Evolutionary conservation across 2,797 vertebrate genomes (phyloP).

Genomic region (Zonotrichia albicollis): DNA sequence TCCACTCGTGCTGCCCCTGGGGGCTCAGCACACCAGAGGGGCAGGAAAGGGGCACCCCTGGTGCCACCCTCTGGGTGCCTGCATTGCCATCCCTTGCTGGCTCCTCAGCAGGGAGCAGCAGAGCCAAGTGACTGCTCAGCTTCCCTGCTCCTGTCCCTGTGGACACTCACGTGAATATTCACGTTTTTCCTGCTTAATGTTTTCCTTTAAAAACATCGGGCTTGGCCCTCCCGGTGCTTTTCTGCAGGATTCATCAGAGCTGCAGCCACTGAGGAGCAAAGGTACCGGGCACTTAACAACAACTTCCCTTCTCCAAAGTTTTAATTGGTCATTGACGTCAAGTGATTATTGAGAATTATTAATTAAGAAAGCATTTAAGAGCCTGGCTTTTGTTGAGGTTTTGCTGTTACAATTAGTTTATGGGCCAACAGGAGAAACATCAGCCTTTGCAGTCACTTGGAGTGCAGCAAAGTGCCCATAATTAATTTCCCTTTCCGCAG

Average conservation of each 20-base stretch:
- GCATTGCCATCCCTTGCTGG: not conserved
- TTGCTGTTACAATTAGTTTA: constrained; percentile 58
- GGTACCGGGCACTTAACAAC: not conserved
- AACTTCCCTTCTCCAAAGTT: constrained; percentile 58
- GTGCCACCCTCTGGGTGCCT: not conserved
- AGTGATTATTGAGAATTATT: constrained; percentile 63
- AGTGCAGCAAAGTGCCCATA: constrained; percentile 43
- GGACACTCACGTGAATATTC: constrained; percentile 26
- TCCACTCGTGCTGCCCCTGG: not conserved
- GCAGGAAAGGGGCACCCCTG: not conserved
- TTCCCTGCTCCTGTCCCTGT: constrained; percentile 2
- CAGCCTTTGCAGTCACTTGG: constrained; percentile 21
- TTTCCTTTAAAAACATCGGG: constrained; percentile 45
- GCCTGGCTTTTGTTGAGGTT: constrained; percentile 53
- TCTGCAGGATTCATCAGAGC: constrained; percentile 43
- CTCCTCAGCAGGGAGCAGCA: not conserved
- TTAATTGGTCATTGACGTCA: constrained; percentile 64
- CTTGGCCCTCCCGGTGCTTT: not conserved
- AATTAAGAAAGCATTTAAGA: constrained; percentile 61
- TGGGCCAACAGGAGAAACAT: constrained; percentile 42
- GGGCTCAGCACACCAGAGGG: not conserved
- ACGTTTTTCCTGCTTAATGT: constrained; percentile 41
- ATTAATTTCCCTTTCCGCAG: constrained; percentile 66
- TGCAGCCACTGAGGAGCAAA: not conserved
- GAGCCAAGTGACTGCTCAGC: not conserved